phyloP scores from a whole-genome alignment of 2,888 invertebrate species.

The Pristionchus fissidentatus region DNA sequence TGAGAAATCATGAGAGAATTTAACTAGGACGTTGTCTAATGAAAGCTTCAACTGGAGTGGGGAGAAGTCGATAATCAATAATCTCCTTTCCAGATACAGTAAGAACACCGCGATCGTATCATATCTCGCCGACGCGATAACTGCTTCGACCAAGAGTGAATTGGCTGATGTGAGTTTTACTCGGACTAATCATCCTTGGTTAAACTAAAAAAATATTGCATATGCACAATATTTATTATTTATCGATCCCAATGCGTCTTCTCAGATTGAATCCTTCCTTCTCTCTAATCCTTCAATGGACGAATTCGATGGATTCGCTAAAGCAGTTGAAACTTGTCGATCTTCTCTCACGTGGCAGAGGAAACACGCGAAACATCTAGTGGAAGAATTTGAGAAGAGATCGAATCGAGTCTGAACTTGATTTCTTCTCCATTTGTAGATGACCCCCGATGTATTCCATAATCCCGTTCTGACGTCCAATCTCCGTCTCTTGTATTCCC shows the following conservation, averaged over 20 bases:
- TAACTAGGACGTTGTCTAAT: background rate
- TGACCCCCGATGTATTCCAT: background rate
- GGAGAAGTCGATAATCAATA: background rate
- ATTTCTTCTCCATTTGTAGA: background rate
- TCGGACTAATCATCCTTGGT: no score
- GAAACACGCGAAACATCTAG: conserved; percentile 33
- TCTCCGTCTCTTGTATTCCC: background rate
- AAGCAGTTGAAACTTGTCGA: conserved; percentile 13
- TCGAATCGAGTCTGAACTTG: conserved; percentile 25
- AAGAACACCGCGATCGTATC: background rate
- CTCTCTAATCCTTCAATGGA: conserved; percentile 10
- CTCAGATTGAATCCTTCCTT: conserved; percentile 37
- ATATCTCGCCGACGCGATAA: background rate
- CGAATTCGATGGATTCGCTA: conserved; percentile 29
- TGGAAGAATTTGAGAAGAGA: conserved; percentile 42
- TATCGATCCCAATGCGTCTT: no score
- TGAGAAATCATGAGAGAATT: no score
- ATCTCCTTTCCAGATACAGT: background rate
- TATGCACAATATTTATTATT: background rate
- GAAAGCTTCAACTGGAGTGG: background rate
- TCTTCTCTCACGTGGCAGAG: conserved; percentile 20
- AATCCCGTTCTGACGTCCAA: background rate
- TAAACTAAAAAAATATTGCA: no score
- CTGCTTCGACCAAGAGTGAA: conserved; percentile 5
- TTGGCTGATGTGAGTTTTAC: background rate